Conservation (phyloP, 1,140 invertebrate genomes). For the Drosophila ficusphila region DNA sequence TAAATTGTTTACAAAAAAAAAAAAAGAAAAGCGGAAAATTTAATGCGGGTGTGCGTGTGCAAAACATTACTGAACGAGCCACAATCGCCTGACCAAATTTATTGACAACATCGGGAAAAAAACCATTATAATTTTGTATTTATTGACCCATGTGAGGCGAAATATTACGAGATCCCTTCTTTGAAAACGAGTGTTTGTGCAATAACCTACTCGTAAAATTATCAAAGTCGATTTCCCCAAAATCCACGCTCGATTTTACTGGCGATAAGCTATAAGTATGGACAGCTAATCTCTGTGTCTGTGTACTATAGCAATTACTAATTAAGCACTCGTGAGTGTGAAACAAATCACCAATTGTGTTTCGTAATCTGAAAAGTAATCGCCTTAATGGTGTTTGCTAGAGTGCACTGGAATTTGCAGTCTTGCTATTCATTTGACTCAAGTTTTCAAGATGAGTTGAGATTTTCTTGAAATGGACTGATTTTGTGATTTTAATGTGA, state of each 20-base stretch:
- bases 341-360: constrained; percentile 23
- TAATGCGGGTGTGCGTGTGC: constrained; percentile 2
- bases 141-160: constrained; percentile 10
- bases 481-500: constrained; percentile 9
- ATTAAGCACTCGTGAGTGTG: constrained; percentile 26
- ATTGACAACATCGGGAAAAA: constrained; percentile 9
- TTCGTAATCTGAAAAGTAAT: constrained; percentile 30
- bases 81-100: constrained; percentile 12
- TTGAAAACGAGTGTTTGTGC: neutral
- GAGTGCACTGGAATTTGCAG: constrained; percentile 2
- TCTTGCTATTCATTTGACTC: neutral
- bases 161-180: constrained; percentile 10
- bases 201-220: neutral
- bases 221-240: constrained; percentile 5
- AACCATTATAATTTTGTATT: constrained; percentile 21
- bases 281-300: constrained; percentile 21
- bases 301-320: constrained; percentile 14
- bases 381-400: neutral
- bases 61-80: constrained; percentile 11
- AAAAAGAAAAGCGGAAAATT: constrained; percentile 17
- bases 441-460: neutral
- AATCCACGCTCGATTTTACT: constrained; percentile 12
- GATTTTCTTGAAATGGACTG: constrained; percentile 1
- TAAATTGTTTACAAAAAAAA: constrained; percentile 7
- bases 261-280: constrained; percentile 23